Conservation (phyloP, 2,113 vertebrate genomes). For the Triplophysa rosa region DNA sequence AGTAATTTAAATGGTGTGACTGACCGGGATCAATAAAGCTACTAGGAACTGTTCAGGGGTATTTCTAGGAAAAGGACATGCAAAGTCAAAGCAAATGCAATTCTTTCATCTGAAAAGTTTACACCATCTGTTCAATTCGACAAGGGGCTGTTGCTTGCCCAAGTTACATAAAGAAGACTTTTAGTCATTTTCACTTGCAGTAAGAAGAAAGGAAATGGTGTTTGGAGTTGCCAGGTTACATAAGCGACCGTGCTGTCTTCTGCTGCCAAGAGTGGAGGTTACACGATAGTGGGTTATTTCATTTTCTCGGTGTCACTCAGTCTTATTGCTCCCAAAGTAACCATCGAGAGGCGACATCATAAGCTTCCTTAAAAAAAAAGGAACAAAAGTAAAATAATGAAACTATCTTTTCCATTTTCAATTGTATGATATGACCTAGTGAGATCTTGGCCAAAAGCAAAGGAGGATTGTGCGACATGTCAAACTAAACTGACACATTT, state of each 20-base stretch:
- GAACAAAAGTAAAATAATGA: neutral
- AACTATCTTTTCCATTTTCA: too few relatives aligned
- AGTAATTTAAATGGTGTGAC: too few relatives aligned
- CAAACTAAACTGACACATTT: too few relatives aligned
- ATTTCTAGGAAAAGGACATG: slow-evolving; percentile 18
- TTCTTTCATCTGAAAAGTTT: slow-evolving; percentile 39
- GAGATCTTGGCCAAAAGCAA: too few relatives aligned
- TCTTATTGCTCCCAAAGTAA: slow-evolving; percentile 30
- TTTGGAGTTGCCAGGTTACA: slow-evolving; percentile 55
- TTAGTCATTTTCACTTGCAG: slow-evolving; percentile 48
- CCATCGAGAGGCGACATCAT: slow-evolving; percentile 14
- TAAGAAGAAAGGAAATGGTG: slow-evolving; percentile 47
- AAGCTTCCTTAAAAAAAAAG: slow-evolving; percentile 17
- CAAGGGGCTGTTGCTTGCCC: slow-evolving; percentile 32
- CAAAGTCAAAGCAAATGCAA: slow-evolving; percentile 17
- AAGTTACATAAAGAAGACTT: slow-evolving; percentile 52
- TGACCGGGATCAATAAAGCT: neutral
- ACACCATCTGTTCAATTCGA: slow-evolving; percentile 55
- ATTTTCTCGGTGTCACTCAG: slow-evolving; percentile 37
- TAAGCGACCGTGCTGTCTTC: slow-evolving; percentile 50
- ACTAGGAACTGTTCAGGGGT: neutral
- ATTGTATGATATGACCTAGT: too few relatives aligned
- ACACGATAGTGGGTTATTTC: slow-evolving; percentile 35
- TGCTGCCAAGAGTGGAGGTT: slow-evolving; percentile 55
- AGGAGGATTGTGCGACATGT: too few relatives aligned